Evolutionary conservation across 2,113 vertebrate species (phyloP), one percentile per base, ranked within the genome.

Genomic region (Eulemur rufifrons): DNA sequence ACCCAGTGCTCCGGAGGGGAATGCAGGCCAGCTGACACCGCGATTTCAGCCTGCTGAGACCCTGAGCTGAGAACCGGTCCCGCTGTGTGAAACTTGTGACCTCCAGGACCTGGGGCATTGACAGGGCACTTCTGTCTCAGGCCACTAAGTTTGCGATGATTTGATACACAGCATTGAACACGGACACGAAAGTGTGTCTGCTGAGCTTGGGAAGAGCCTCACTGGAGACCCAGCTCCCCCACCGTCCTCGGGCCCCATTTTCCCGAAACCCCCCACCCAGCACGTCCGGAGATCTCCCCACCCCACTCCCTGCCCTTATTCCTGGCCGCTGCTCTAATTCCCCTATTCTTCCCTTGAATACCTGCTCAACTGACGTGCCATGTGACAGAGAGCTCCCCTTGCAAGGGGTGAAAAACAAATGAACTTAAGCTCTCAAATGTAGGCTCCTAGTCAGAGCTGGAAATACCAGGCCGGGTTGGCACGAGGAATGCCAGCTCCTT

Each of bases 401-500:
- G 47, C 86, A 80, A 39, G 37, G 47, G 78, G 45, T 52, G 66
- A 56, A 21, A 39, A 4, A 32, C 86, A 84, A 73, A 96, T 32
- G 42, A 88, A 47, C 45, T 5, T 34, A 11, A 80, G 69, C 94
- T 96, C 39, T 95, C 88, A 2, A 74, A 47, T 23, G 92, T 34
- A 81, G 77, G 47, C 81, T 63, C 64, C 92, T 74, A 56, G 92
- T 61, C 73, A 61, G 89, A 61, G 84, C 3, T 94, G 91, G 91
- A 97, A 95, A 97, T 50, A 27, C 52, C 27, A 39, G 89, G 80
- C 94, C 74, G 96, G 97, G 97, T 73, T 94, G 98, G 94, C 96
- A 95, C 37, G 12, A 96, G 95, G 90, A 96, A 94, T 68, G 95
- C 98, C 94, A 95, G 63, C 69, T 94, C 91, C 94, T 85, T 98